These are phyloP conservation scores for Orthonychiurus folsomi DNA, from an alignment of 2,888 invertebrate species.

Conservation along the genomic window DNA sequence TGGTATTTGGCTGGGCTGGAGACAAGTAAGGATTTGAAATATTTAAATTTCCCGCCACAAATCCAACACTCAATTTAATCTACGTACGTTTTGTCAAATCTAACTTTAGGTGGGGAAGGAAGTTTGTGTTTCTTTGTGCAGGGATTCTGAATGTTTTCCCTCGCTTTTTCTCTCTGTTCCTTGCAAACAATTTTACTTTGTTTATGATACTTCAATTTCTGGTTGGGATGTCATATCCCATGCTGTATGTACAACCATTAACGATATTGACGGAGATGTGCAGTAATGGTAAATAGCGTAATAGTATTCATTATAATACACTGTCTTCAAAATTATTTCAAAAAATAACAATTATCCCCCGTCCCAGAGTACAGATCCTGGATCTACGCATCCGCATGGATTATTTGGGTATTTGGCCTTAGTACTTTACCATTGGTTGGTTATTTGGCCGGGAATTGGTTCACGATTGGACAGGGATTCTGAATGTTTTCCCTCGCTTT, in stretches of 20 bases:
- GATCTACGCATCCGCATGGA: conserved; percentile 28
- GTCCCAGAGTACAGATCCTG: conserved; percentile 27
- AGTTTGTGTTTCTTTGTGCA: conserved; percentile 48
- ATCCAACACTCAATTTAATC: neutral
- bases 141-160: conserved; percentile 42
- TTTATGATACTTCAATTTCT: conserved; percentile 27
- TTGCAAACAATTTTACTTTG: conserved; percentile 22
- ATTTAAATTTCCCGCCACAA: neutral
- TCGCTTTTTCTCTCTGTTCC: conserved; percentile 22
- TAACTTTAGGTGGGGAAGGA: conserved; percentile 48
- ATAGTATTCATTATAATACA: neutral
- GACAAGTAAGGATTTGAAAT: conserved; percentile 15
- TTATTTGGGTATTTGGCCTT: conserved; percentile 29
- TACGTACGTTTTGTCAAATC: neutral
- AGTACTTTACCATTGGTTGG: conserved; percentile 19
- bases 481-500: no score
- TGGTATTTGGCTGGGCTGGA: conserved; percentile 15
- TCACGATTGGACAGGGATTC: no score
- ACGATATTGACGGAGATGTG: conserved; percentile 34
- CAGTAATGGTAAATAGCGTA: conserved; percentile 24
- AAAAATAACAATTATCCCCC: no score
- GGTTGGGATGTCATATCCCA: conserved; percentile 23
- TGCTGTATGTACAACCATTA: conserved; percentile 29
- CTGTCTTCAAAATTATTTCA: neutral
- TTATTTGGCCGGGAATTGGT: no score